Evolutionary conservation across 2,888 invertebrate species (phyloP), one percentile per base, ranked within the genome.

Genomic region (Hesperia comma): DNA sequence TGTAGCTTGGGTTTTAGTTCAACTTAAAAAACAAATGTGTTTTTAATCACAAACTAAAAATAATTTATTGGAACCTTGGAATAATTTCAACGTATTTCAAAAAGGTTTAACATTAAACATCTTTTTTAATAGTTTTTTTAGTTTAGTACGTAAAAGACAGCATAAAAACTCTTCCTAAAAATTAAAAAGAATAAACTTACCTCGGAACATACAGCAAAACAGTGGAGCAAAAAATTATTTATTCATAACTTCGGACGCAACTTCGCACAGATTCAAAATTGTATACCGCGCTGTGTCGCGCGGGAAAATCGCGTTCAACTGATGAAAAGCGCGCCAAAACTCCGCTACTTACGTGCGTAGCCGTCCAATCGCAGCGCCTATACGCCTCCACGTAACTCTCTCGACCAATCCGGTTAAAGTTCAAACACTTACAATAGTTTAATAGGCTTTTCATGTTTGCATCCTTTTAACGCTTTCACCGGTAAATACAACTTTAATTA

Each of bases 291-390:
- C 72, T 70, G 76, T 74, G 72, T 56, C 78, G 74, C 87, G 86
- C 87, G 86, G 83, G 83, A 87, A 88, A 85, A 77, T 84, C 81
- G 69, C 72, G 70, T 74, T 68, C 79, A 83, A 92, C 92, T 91
- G 92, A 83, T 83, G 86, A 76, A 83, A 87, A 88, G 75, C 88
- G 84, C 92, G 92, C 85, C 79, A 90, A 90, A 90, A 83, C 90
- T 77, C 75, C 75, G 67, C 78, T 91, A 89, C 87, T 92, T 92
- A 92, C 89, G 82, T 72, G 67, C 60, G 57, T 60, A 10, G 62
- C 66, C 78, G 72, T 70, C 92, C 92, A 92, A 91, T 91, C 79
- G 76, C 74, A 70, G 72, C 68, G 70, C 60, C 62, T 79, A 79
- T 71, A 86, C 89, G 87, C 90, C 89, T 87, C 86, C 88, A 81